These are phyloP conservation scores for Lottia scabra DNA, from an alignment of 2,888 invertebrate genomes.

Conservation along the genomic window DNA sequence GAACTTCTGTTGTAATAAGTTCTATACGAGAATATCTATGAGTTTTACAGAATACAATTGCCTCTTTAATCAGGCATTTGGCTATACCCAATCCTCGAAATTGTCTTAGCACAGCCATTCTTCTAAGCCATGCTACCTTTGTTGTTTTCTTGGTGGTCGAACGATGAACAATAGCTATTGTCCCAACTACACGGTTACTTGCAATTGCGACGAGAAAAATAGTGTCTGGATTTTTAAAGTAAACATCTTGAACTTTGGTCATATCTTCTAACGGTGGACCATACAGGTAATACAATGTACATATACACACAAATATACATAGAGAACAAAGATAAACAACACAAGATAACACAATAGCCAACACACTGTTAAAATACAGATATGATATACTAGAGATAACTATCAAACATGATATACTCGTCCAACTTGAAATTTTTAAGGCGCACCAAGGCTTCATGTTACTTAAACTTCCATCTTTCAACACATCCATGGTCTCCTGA, in stretches of 20 bases:
- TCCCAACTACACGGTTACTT: constrained; percentile 35
- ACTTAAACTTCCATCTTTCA: constrained; percentile 38
- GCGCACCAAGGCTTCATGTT: constrained; percentile 33
- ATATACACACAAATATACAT: constrained; percentile 22
- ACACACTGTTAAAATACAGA: constrained; percentile 6
- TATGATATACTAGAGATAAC: constrained; percentile 13
- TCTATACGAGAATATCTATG: constrained; percentile 30
- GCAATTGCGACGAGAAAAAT: constrained; percentile 40
- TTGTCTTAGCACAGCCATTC: constrained; percentile 36
- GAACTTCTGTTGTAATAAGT: constrained; percentile 41
- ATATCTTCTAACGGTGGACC: constrained; percentile 35
- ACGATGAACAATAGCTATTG: constrained; percentile 33
- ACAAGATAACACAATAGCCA: constrained; percentile 7
- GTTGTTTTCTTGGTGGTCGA: neutral
- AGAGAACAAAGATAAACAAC: neutral
- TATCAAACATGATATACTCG: constrained; percentile 2
- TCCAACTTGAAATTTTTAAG: constrained; percentile 20
- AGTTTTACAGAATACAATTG: constrained; percentile 30
- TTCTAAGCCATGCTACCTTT: constrained; percentile 38
- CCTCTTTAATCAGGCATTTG: constrained; percentile 29
- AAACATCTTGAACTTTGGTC: constrained; percentile 27
- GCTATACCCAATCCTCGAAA: constrained; percentile 37
- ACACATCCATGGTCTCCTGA: constrained; percentile 26
- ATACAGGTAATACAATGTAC: constrained; percentile 34
- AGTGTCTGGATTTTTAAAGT: constrained; percentile 27